Base-by-base conservation (phyloP, 2,797 vertebrate genomes). In the Synaphobranchus kaupii region DNA sequence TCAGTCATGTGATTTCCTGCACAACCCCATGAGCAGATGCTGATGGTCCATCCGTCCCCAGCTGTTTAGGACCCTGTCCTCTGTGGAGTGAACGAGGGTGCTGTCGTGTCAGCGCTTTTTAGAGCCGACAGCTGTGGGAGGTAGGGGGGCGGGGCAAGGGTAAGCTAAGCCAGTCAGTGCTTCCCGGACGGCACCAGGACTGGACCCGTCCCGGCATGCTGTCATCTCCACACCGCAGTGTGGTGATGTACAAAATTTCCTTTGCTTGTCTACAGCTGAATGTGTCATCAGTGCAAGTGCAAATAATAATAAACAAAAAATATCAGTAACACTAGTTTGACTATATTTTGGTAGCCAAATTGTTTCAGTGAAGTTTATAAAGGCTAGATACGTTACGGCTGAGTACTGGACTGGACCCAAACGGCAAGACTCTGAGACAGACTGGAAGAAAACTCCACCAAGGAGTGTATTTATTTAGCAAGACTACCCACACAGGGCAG, bases 271-370 rank as follows among this genome's bases (percentile, higher is more conserved):
- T 73, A 8, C 68, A 34, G 8, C 68, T 34, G 31, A 73, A 47
- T 44, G 15, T 81, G 12, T 68, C 22, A n/a, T 17, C 13, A 60
- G 73, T 78, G 17, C 73, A 44, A 78, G 68, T 17, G 31, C 28
- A 73, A 54, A 54, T 54, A 15, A 60, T 22, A 44, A 78, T 31
- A 44, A 44, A 78, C 17, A 20, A 12, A 12, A 71, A 68, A 63
- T 63, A 25, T 63, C n/a, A 68, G 44, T n/a, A 25, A 12, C 78
- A 50, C 22, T 31, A 25, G n/a, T 86, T 86, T 86, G 78, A 83
- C 54, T 68, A 34, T 63, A 60, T 68, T 87, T 87, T 83, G 28
- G 60, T 20, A 50, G 86, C 80, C 80, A 87, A 83, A 83, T 44
- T 50, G 48, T 31, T 73, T 73, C 48, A 10, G 1, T 82, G 47